A percentile compares a stretch with the other conserved stretches of the same genome.
Evolutionary conservation across 2,888 invertebrate genomes (phyloP).

Genomic region (Coecobrya sp.): DNA sequence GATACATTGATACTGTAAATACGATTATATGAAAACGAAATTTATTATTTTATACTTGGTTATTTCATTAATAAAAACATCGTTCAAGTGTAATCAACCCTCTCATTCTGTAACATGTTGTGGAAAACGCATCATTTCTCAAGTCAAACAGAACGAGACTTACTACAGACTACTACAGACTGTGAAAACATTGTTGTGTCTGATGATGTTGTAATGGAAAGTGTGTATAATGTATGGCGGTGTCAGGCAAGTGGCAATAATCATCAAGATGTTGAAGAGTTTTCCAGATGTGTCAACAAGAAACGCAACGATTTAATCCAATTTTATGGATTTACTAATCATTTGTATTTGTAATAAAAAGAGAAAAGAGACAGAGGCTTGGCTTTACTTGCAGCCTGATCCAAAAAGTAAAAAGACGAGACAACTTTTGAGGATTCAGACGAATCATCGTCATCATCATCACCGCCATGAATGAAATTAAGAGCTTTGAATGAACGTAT

Average conservation of each 20-base stretch:
- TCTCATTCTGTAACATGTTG: not conserved
- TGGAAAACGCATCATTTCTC: not conserved
- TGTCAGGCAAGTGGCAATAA: not conserved
- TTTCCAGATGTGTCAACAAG: conserved; percentile 78
- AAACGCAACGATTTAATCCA: conserved; percentile 61
- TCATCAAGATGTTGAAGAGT: conserved; percentile 53
- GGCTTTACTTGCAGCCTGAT: conserved; percentile 38
- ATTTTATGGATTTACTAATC: conserved; percentile 23
- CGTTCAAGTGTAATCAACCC: not conserved
- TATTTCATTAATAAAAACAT: conserved; percentile 10
- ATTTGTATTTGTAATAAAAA: conserved; percentile 20
- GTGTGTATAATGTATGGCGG: not conserved
- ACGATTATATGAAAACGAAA: conserved; percentile 32
- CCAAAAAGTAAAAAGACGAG: conserved; percentile 28
- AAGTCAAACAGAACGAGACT: not conserved
- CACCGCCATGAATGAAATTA: conserved; percentile 45
- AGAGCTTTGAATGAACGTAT: conserved; percentile 29
- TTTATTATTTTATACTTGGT: not conserved
- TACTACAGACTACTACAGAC: conserved; percentile 34
- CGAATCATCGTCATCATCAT: conserved; percentile 10
- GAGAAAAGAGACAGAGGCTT: conserved; percentile 65
- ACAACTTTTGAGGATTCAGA: conserved; percentile 37
- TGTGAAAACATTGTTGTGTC: conserved; percentile 49
- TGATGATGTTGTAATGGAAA: not conserved
- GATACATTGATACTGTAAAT: not conserved